Conservation (phyloP, 1,140 invertebrate species). For the Agrilus planipennis region DNA sequence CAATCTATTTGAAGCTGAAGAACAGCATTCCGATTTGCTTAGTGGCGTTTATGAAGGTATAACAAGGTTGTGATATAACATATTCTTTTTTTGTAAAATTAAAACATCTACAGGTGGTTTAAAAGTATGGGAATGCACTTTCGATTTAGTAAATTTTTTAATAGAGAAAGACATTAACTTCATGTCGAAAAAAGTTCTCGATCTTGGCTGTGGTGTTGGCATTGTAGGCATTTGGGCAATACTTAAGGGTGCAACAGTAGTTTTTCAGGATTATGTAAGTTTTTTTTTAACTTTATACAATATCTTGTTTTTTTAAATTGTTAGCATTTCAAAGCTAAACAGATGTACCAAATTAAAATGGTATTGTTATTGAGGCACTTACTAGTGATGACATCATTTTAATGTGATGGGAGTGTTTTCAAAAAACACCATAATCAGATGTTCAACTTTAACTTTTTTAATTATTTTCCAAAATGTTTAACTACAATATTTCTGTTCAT, state of each 20-base stretch:
- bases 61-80: too few relatives aligned
- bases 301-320: too few relatives aligned
- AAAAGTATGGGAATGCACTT: constrained; percentile 83
- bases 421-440: too few relatives aligned
- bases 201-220: constrained; percentile 80
- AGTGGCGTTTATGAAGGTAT: constrained; percentile 61
- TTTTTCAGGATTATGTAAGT: constrained; percentile 88
- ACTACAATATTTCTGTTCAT: too few relatives aligned
- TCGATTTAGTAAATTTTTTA: constrained; percentile 58
- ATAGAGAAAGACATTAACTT: constrained; percentile 35
- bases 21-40: constrained; percentile 57
- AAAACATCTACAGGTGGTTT: constrained; percentile 52
- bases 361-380: too few relatives aligned
- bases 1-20: constrained; percentile 46
- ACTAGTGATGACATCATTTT: too few relatives aligned
- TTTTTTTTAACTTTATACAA: too few relatives aligned
- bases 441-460: too few relatives aligned
- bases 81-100: constrained; percentile 9
- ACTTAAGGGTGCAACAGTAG: constrained; percentile 50
- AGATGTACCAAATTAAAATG: too few relatives aligned
- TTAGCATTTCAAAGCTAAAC: too few relatives aligned
- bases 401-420: too few relatives aligned
- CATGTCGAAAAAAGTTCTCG: constrained; percentile 47
- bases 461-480: too few relatives aligned
- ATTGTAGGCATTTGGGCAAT: constrained; percentile 65